phyloP scores from a whole-genome alignment of 2,113 vertebrate genomes.

The Sceloporus tristichus region DNA sequence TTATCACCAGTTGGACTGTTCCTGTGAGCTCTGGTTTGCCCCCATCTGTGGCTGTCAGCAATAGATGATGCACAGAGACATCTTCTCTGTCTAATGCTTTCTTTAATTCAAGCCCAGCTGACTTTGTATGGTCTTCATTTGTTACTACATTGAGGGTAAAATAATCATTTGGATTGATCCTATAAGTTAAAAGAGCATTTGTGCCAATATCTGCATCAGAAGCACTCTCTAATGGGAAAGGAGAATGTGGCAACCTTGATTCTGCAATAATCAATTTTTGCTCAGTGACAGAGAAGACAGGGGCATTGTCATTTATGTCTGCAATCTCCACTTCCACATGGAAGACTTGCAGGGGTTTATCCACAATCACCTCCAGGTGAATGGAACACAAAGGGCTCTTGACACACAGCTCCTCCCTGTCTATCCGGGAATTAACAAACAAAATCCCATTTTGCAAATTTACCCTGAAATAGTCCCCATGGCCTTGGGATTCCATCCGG shows the following conservation, averaged over 20 bases:
- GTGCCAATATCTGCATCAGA: slow-evolving; percentile 79
- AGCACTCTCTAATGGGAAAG: slow-evolving; percentile 77
- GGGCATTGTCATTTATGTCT: slow-evolving; percentile 86
- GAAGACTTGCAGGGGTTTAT: slow-evolving; percentile 76
- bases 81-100: slow-evolving; percentile 75
- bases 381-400: neutral
- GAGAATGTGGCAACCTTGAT: slow-evolving; percentile 68
- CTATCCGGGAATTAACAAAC: slow-evolving; percentile 37
- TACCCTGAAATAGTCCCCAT: slow-evolving; percentile 16
- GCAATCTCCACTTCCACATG: slow-evolving; percentile 76
- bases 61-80: slow-evolving; percentile 44
- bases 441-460: slow-evolving; percentile 28
- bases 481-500: slow-evolving; percentile 9
- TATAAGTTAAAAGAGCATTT: slow-evolving; percentile 81
- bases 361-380: slow-evolving; percentile 30
- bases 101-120: slow-evolving; percentile 60
- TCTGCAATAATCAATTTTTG: slow-evolving; percentile 78
- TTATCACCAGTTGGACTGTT: slow-evolving; percentile 62
- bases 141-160: slow-evolving; percentile 74
- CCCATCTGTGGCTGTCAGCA: slow-evolving; percentile 75
- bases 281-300: slow-evolving; percentile 63
- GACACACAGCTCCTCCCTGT: slow-evolving; percentile 32
- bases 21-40: slow-evolving; percentile 73
- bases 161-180: slow-evolving; percentile 73
- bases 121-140: slow-evolving; percentile 66